Base-by-base conservation (phyloP, 2,888 invertebrate species). In the Eudasyphora cyanicolor region DNA sequence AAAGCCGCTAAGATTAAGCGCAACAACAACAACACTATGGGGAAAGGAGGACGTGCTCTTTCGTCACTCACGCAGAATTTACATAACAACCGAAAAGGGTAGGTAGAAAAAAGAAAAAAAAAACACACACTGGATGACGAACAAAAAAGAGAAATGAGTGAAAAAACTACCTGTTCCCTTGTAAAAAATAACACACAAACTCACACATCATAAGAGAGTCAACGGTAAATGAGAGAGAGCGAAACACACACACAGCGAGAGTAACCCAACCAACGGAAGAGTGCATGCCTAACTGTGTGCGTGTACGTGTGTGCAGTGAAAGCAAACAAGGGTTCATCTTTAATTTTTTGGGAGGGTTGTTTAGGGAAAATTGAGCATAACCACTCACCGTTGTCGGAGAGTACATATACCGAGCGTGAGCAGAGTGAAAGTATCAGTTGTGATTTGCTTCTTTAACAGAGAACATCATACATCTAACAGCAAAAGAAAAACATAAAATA, bases 381-480 rank as follows among this genome's bases (percentile, higher is more conserved):
- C 62, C 62, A 62, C 12, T 27, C 32, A 7, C 3, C n/a, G 10
- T 19, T 7, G 17, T n/a, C 64, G 69, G 75, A 76, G 81, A 77
- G 87, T 90, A 89, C 89, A 88, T 90, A 90, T 88, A 90, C 88
- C 87, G 87, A 88, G 88, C 87, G 87, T 89, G 89, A 88, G 86
- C 89, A 86, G 88, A 88, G 89, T 89, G 89, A 91, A 90, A 88
- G 89, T 89, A 90, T 90, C 92, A 92, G 91, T 92, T 90, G 91
- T 92, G 92, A 91, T 92, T 92, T 91, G 91, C 88, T 91, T 90
- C 91, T 91, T 88, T 87, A 86, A 88, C 87, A 87, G 90, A 89
- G 89, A 89, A 88, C 78, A 80, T 69, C 77, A 89, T 88, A n/a
- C 75, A 79, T 71, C 76, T 64, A 79, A 78, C 57, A 24, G 62